Conservation (phyloP, 1,140 invertebrate species). For the Bombus breviceps region DNA sequence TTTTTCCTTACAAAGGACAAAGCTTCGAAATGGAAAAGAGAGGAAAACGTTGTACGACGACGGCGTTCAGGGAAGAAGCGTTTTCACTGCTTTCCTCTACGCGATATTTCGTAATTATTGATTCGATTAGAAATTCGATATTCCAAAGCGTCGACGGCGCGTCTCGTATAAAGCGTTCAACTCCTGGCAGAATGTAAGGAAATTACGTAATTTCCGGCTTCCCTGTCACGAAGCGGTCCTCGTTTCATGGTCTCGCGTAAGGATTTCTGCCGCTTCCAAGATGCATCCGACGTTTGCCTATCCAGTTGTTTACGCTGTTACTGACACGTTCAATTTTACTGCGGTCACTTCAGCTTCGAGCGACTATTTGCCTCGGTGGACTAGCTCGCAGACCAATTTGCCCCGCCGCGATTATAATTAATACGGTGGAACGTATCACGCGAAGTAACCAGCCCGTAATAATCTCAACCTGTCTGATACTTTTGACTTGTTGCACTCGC, state of each 20-base stretch:
- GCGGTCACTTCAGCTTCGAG: neutral
- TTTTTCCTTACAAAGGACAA: neutral
- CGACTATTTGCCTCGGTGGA: neutral
- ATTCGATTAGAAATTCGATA: slow-evolving; percentile 56
- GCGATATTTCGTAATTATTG: slow-evolving; percentile 54
- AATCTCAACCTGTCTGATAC: neutral
- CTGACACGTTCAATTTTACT: slow-evolving; percentile 20
- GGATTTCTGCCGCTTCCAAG: slow-evolving; percentile 34
- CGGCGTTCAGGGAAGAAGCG: neutral
- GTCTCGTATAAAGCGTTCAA: slow-evolving; percentile 32
- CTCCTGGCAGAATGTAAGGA: slow-evolving; percentile 56
- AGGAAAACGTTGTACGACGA: neutral
- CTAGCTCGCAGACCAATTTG: neutral
- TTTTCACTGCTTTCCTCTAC: slow-evolving; percentile 25
- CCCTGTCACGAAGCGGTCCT: slow-evolving; percentile 4
- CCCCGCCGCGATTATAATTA: neutral
- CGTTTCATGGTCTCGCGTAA: slow-evolving; percentile 45
- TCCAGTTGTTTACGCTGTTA: slow-evolving; percentile 1
- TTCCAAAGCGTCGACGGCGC: neutral
- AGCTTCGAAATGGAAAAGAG: neutral
- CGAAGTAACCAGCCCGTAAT: neutral
- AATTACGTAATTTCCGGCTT: slow-evolving; percentile 72
- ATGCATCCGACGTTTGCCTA: slow-evolving; percentile 38
- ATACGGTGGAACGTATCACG: neutral
- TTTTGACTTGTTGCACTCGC: neutral